Base-by-base conservation (phyloP, 2,888 invertebrate genomes). In the Euspilapteryx auroguttella region DNA sequence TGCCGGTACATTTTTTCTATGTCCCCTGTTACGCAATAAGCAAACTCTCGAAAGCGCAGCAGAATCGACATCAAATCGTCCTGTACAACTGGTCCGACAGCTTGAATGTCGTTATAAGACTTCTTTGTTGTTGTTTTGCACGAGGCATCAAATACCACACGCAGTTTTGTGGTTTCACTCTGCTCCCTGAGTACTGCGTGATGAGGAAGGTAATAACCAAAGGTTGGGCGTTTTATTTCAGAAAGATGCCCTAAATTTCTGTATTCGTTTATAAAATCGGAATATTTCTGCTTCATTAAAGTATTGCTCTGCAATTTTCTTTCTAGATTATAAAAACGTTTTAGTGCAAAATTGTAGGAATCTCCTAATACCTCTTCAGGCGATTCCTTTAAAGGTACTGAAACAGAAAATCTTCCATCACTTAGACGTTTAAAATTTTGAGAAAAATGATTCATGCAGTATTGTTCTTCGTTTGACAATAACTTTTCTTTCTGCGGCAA, bases 41-140 rank as follows among this genome's bases (percentile, higher is more conserved):
- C 25, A 15, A 34, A 24, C n/a, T 29, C 29, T 3, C 31, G 27
- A 29, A 33, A 33, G 1, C 37, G 20, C 2, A 33, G 2, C 2
- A 38, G 22, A 14, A 36, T 36, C 9, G 35, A 36, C 1, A 33
- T 27, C 20, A n/a, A n/a, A n/a, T n/a, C n/a, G n/a, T n/a, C n/a
- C n/a, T n/a, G n/a, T n/a, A n/a, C n/a, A n/a, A n/a, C n/a, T n/a
- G n/a, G n/a, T n/a, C n/a, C n/a, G n/a, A n/a, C n/a, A n/a, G n/a
- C n/a, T n/a, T n/a, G n/a, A n/a, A n/a, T n/a, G n/a, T n/a, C n/a
- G n/a, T n/a, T n/a, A n/a, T n/a, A n/a, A n/a, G n/a, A n/a, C n/a
- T n/a, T n/a, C n/a, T n/a, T n/a, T n/a, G n/a, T n/a, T n/a, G n/a
- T n/a, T n/a, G n/a, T n/a, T n/a, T n/a, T n/a, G n/a, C n/a, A n/a